Conservation (phyloP, 2,113 vertebrate species). For the Calyptommatus sinebrachiatus region DNA sequence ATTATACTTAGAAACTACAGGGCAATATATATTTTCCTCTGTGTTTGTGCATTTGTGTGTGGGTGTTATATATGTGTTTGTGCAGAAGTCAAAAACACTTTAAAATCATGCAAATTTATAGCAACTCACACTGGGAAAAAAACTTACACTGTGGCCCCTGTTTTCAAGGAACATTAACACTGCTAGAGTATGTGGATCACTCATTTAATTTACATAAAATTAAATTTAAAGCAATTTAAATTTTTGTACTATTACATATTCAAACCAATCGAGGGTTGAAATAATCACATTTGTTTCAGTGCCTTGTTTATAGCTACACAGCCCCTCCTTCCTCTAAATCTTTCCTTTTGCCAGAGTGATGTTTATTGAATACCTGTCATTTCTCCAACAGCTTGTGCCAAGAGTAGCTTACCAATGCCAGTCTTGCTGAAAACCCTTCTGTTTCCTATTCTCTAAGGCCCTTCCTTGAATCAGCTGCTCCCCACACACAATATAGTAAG, state of each 20-base stretch:
- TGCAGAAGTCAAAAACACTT: not conserved
- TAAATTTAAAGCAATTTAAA: slow-evolving; percentile 55
- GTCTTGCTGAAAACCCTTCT: slow-evolving; percentile 63
- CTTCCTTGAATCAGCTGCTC: slow-evolving; percentile 56
- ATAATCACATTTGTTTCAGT: slow-evolving; percentile 58
- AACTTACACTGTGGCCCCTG: not conserved
- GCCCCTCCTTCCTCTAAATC: slow-evolving; percentile 56
- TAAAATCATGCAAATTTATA: fast-evolving
- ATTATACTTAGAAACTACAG: not conserved
- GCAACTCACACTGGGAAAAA: not conserved
- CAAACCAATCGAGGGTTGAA: slow-evolving; percentile 56
- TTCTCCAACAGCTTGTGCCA: slow-evolving; percentile 62
- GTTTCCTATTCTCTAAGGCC: slow-evolving; percentile 62
- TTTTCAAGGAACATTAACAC: slow-evolving; percentile 34
- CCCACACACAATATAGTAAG: slow-evolving; percentile 60
- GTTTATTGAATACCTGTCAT: slow-evolving; percentile 67
- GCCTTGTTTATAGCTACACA: slow-evolving; percentile 53
- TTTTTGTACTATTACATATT: slow-evolving; percentile 56
- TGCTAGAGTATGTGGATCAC: slow-evolving; percentile 5
- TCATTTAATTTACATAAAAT: slow-evolving; percentile 42
- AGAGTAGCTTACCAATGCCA: slow-evolving; percentile 56
- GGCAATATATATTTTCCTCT: too few relatives aligned
- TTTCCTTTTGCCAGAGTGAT: slow-evolving; percentile 59
- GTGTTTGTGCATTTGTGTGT: not conserved
- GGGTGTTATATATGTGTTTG: not conserved